These are phyloP conservation scores for Tanypteryx hageni DNA, from an alignment of 2,888 invertebrate species.

Conservation along the genomic window DNA sequence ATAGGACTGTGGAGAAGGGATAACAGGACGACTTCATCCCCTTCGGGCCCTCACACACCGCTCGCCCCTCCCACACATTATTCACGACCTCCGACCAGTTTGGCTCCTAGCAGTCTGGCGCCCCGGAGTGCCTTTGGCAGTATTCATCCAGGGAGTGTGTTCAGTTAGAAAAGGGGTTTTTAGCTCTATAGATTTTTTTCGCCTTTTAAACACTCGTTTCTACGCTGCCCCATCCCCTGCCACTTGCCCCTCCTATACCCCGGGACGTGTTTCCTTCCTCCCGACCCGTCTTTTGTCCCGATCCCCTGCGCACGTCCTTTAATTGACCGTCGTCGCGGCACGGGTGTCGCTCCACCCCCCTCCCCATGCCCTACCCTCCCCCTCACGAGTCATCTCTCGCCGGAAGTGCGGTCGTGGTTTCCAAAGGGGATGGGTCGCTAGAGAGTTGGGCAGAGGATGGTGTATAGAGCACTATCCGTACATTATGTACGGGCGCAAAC, in stretches of 20 bases:
- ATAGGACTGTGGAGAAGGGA: background rate
- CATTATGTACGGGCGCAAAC: background rate
- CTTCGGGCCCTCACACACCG: background rate
- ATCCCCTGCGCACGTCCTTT: background rate
- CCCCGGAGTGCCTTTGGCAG: conserved; percentile 4
- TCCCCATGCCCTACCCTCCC: too few relatives aligned
- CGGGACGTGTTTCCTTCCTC: too few relatives aligned
- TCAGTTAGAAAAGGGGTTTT: background rate
- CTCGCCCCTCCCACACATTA: conserved; percentile 14
- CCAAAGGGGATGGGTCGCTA: background rate
- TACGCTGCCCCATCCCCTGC: background rate
- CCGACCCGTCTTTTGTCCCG: background rate
- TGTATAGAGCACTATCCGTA: background rate
- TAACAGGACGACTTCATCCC: conserved; percentile 7
- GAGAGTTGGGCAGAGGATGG: background rate
- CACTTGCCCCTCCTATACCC: background rate
- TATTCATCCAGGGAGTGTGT: background rate
- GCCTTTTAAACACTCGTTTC: background rate
- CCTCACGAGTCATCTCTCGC: background rate
- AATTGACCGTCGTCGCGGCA: background rate
- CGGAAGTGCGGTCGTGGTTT: background rate
- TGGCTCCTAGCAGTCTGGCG: conserved; percentile 23
- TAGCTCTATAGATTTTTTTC: background rate
- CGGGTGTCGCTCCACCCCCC: too few relatives aligned
- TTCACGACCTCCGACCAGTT: background rate